Evolutionary conservation across 2,888 invertebrate species (phyloP).

Genomic region (Drosophila acutilabella): DNA sequence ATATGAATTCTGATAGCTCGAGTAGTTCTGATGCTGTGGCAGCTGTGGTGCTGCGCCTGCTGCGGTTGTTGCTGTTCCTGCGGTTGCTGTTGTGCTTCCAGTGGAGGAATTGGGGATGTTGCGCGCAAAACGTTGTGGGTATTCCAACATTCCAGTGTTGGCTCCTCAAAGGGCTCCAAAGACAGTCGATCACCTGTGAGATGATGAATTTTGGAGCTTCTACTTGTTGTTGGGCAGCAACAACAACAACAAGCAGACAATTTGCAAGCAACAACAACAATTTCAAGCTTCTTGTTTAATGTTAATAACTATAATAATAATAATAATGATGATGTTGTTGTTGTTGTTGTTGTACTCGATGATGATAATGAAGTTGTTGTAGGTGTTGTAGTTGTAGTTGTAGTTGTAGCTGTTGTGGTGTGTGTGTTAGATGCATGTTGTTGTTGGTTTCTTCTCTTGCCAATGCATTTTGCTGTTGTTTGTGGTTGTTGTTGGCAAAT

Average conservation of each 20-base stretch:
- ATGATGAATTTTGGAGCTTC: slow-evolving; percentile 10
- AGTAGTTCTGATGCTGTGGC: slow-evolving; percentile 77
- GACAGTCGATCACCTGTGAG: too few relatives aligned
- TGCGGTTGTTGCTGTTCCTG: slow-evolving; percentile 48
- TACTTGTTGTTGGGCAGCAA: slow-evolving; percentile 5
- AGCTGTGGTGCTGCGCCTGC: slow-evolving; percentile 71
- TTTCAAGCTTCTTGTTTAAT: not conserved
- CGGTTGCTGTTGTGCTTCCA: slow-evolving; percentile 40
- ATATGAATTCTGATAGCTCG: slow-evolving; percentile 43
- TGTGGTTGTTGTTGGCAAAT: slow-evolving; percentile 45
- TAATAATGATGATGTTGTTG: slow-evolving; percentile 14
- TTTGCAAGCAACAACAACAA: slow-evolving; percentile 6
- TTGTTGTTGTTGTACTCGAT: slow-evolving; percentile 10
- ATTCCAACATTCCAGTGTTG: slow-evolving; percentile 85
- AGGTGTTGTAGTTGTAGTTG: slow-evolving; percentile 3
- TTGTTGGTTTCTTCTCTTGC: slow-evolving; percentile 42
- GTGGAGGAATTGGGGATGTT: slow-evolving; percentile 86
- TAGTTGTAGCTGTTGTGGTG: slow-evolving; percentile 5
- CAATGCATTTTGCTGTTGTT: slow-evolving; percentile 49
- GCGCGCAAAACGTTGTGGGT: slow-evolving; percentile 89
- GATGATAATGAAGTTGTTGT: slow-evolving; percentile 18
- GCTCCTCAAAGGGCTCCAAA: slow-evolving; percentile 55
- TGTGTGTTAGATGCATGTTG: slow-evolving; percentile 39
- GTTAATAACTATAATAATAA: not conserved
- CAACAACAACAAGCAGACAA: slow-evolving; percentile 1